Evolutionary conservation across 2,888 invertebrate species (phyloP).

Genomic region (Athetis lepigone): DNA sequence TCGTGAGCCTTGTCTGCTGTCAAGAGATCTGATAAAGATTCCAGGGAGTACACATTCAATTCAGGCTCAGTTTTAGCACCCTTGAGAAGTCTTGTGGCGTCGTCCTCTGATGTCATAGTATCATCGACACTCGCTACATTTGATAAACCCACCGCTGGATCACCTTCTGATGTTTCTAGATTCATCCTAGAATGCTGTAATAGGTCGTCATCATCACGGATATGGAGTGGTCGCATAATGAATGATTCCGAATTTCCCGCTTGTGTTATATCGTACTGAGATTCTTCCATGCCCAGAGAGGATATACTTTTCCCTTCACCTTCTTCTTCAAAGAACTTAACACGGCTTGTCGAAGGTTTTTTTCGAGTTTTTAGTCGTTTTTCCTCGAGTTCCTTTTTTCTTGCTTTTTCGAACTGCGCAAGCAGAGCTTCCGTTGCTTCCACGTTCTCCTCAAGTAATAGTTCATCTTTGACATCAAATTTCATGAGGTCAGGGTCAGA

Average conservation of each 20-base stretch:
- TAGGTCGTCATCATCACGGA: conserved; percentile 44
- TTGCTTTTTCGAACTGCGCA: conserved; percentile 55
- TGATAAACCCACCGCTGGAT: conserved; percentile 15
- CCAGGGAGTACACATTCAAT: background rate
- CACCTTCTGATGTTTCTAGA: conserved; percentile 7
- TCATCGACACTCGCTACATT: conserved; percentile 19
- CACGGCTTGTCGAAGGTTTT: background rate
- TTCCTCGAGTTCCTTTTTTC: conserved; percentile 38
- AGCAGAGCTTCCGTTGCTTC: conserved; percentile 62
- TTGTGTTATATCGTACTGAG: conserved; percentile 15
- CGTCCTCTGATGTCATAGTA: no score
- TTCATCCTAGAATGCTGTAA: background rate
- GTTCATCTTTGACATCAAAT: conserved; percentile 51
- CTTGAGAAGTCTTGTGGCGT: background rate
- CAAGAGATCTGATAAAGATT: background rate
- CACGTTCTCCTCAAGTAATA: conserved; percentile 63
- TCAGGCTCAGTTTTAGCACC: background rate
- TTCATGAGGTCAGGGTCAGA: conserved; percentile 38
- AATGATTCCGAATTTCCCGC: conserved; percentile 16
- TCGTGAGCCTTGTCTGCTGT: background rate
- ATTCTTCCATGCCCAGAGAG: conserved; percentile 52
- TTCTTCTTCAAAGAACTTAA: conserved; percentile 27
- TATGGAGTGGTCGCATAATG: conserved; percentile 28
- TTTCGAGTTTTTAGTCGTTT: conserved; percentile 12
- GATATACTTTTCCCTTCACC: conserved; percentile 53